phyloP scores from a whole-genome alignment of 2,888 invertebrate species.

The Axea sp. region DNA sequence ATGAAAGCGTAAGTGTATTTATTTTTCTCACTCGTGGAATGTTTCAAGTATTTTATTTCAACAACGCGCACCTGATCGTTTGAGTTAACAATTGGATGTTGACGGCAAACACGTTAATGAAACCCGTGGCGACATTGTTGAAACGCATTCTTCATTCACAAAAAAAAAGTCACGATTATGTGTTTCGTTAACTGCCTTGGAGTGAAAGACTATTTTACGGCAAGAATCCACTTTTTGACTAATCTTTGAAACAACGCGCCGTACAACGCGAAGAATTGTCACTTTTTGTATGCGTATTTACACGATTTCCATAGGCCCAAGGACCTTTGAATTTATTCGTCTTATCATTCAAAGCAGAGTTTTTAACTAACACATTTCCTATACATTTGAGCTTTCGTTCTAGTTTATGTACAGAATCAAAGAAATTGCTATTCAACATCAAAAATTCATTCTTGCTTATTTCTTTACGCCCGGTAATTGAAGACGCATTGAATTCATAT shows the following conservation, averaged over 20 bases:
- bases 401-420: constrained; percentile 23
- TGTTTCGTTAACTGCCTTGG: constrained; percentile 12
- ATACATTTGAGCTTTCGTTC: constrained; percentile 37
- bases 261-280: constrained; percentile 20
- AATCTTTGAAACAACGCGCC: constrained; percentile 28
- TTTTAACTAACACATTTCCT: constrained; percentile 11
- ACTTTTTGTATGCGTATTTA: constrained; percentile 21
- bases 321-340: constrained; percentile 13
- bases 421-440: neutral
- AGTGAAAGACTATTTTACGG: constrained; percentile 15
- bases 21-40: constrained; percentile 42
- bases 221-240: constrained; percentile 11
- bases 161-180: constrained; percentile 29
- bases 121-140: constrained; percentile 14
- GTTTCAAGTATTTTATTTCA: constrained; percentile 45
- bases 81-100: constrained; percentile 22
- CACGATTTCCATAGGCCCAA: constrained; percentile 5
- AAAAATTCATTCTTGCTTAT: constrained; percentile 1
- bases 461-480: no score
- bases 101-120: constrained; percentile 15
- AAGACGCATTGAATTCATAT: no score
- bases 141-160: constrained; percentile 16
- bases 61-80: constrained; percentile 20
- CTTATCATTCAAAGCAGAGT: constrained; percentile 22
- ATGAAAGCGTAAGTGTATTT: constrained; percentile 46